A percentile compares a stretch with the other conserved stretches of the same genome.
These are phyloP conservation scores for Drosophila biarmipes DNA, from an alignment of 1,140 invertebrate genomes.

Conservation along the genomic window DNA sequence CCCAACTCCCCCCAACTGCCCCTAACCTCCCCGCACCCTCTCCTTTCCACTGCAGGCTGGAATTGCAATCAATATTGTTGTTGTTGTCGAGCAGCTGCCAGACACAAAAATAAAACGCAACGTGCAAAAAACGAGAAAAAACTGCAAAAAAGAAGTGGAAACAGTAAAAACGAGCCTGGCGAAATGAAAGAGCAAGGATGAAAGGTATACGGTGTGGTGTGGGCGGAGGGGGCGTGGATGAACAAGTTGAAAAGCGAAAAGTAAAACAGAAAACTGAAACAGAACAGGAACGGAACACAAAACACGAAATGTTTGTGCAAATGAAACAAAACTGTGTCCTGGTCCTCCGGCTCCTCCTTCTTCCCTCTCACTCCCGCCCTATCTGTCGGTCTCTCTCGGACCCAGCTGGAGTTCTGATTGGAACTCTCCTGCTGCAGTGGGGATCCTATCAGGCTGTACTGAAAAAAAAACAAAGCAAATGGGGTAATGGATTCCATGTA, in stretches of 20 bases:
- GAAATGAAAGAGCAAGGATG: conserved; percentile 61
- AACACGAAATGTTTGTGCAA: conserved; percentile 60
- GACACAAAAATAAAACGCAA: conserved; percentile 75
- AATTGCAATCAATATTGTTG: conserved; percentile 80
- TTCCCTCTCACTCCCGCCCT: neutral
- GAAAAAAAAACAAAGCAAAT: conserved; percentile 5
- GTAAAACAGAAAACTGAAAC: conserved; percentile 33
- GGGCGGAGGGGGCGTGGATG: conserved; percentile 48
- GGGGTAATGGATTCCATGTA: neutral
- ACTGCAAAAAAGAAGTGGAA: conserved; percentile 51
- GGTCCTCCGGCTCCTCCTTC: neutral
- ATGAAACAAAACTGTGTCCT: conserved; percentile 55
- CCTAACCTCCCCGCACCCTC: neutral
- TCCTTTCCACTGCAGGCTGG: conserved; percentile 56
- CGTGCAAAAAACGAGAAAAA: conserved; percentile 17
- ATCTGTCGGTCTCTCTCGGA: conserved; percentile 1
- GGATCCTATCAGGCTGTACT: conserved; percentile 16
- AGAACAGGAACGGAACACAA: conserved; percentile 42
- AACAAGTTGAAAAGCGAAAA: conserved; percentile 48
- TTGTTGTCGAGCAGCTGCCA: conserved; percentile 75
- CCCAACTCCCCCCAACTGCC: conserved; percentile 14
- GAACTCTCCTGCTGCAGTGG: conserved; percentile 12
- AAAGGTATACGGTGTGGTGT: neutral
- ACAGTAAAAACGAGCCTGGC: conserved; percentile 77
- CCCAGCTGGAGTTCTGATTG: conserved; percentile 39